Evolutionary conservation across 2,888 invertebrate genomes (phyloP).

Genomic region (Pecten maximus): DNA sequence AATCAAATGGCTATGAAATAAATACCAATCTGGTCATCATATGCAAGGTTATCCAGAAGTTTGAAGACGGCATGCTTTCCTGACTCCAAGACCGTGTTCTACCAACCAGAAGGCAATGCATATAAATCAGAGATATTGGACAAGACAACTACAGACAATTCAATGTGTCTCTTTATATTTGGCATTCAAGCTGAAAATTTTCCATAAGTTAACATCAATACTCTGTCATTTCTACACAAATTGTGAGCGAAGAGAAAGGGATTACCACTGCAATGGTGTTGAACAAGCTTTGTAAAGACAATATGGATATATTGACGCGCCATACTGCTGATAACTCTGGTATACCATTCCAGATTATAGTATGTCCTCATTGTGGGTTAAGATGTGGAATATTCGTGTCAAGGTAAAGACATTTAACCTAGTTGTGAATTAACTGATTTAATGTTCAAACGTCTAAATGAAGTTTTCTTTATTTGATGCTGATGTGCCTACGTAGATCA

Average conservation of each 20-base stretch:
- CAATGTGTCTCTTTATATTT: slow-evolving; percentile 9
- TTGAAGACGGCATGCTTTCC: not conserved
- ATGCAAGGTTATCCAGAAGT: not conserved
- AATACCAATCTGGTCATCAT: not conserved
- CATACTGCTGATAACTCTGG: not conserved
- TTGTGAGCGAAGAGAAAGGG: not conserved
- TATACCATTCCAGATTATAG: not conserved
- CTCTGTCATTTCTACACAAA: not conserved
- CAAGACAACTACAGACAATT: slow-evolving; percentile 4
- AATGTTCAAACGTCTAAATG: not conserved
- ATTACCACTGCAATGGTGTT: not conserved
- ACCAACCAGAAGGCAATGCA: not conserved
- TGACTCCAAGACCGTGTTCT: not conserved
- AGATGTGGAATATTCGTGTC: not conserved
- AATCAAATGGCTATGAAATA: not conserved
- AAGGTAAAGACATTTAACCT: not conserved
- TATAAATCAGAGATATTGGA: not conserved
- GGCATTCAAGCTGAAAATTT: not conserved
- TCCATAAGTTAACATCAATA: not conserved
- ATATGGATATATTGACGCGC: not conserved
- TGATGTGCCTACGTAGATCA: not conserved
- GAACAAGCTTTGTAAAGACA: too few relatives aligned
- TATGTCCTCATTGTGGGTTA: not conserved
- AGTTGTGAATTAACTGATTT: not conserved
- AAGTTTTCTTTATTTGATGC: not conserved